Evolutionary conservation across 2,888 invertebrate species (phyloP).

Genomic region (Dyspetes luteomarginatus): DNA sequence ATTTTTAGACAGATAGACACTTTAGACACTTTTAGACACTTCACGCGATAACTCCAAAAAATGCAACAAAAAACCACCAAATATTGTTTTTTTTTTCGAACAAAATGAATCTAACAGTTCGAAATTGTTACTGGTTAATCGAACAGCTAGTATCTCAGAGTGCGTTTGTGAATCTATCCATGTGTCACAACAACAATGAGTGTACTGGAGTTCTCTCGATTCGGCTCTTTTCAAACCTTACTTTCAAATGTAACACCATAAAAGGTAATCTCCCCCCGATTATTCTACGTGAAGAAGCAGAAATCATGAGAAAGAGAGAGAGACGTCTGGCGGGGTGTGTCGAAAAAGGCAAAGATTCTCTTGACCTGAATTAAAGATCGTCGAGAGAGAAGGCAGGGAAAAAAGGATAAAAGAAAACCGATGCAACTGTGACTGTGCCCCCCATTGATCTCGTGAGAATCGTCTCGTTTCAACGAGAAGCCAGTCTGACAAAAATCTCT

Average conservation of each 20-base stretch:
- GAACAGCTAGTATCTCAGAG: neutral
- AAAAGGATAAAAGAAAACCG: conserved; percentile 74
- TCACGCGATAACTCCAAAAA: too few species aligned
- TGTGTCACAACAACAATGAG: neutral
- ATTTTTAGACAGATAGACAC: neutral
- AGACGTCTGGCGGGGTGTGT: conserved; percentile 71
- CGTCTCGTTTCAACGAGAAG: conserved; percentile 3
- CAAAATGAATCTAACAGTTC: neutral
- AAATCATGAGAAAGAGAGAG: conserved; percentile 26
- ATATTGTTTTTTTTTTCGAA: neutral
- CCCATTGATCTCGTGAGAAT: conserved; percentile 55
- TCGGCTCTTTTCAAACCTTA: conserved; percentile 20
- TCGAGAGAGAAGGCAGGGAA: conserved; percentile 61
- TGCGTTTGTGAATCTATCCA: neutral
- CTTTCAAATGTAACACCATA: conserved; percentile 60
- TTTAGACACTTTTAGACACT: too few species aligned
- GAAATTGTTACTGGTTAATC: neutral
- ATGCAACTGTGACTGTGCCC: conserved; percentile 15
- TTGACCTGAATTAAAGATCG: conserved; percentile 79
- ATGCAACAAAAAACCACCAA: neutral
- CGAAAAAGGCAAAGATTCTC: conserved; percentile 81
- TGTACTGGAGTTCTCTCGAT: conserved; percentile 6
- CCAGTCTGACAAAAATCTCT: neutral
- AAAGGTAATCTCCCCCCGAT: conserved; percentile 61
- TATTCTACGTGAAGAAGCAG: conserved; percentile 28